Evolutionary conservation across 2,113 vertebrate species (phyloP), one percentile per base, ranked within the genome.

Genomic region (Polypterus senegalus): DNA sequence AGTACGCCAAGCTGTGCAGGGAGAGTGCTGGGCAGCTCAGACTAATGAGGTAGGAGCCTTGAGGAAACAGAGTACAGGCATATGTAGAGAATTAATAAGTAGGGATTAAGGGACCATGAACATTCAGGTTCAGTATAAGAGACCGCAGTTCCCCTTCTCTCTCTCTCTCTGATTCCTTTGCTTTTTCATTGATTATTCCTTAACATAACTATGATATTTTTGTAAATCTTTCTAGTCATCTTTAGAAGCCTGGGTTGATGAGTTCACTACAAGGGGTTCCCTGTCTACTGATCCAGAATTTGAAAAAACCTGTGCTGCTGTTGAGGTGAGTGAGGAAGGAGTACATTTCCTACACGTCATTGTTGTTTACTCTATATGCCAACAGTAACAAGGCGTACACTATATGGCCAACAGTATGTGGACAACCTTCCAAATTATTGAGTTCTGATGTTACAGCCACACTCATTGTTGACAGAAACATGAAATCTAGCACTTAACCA

Each of bases 201-300:
- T 27, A 27, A 27, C 27, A 27, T 27, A 1, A 27, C 27, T 27
- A 27, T 27, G 27, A 27, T 27, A 27, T 27, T 27, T 27, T 27
- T 27, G 27, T 27, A 27, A 27, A 27, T 27, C 55, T 76, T 66
- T 74, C 63, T 61, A 96, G 92, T 88, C 84, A 57, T 79, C 88
- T 1, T 85, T 83, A 9, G 94, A 97, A 57, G 94, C 92, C 9
- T 98, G 96, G 96, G 94, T 97, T 54, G 96, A 98, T 65, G 86
- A 98, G 66, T 96, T 96, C 58, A 72, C 91, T 3, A 73, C 82
- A 61, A 79, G 67, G 79, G 63, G 60, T 81, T 69, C 65, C 57
- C 72, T 9, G 67, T 59, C 77, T 45, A 70, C 90, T 7, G 89
- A 93, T 51, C 78, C 83, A 7, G 95, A 97, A 66, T 98, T 97